Evolutionary conservation across 2,797 vertebrate genomes (phyloP).

Genomic region (Scarus forsteni): DNA sequence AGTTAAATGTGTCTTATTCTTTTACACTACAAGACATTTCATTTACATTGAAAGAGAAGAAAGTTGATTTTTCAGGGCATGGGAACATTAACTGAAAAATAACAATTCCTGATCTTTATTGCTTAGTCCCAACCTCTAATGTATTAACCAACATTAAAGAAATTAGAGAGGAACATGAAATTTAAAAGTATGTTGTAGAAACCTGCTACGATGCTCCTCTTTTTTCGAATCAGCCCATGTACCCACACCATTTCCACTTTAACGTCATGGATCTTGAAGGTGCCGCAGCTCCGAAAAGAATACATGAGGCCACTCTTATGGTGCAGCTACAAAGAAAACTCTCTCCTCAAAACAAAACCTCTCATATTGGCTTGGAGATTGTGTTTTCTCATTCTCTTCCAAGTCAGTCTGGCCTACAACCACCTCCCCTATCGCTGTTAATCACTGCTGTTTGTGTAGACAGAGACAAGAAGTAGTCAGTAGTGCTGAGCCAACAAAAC

Average conservation of each 20-base stretch:
- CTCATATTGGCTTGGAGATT: background rate
- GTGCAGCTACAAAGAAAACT: background rate
- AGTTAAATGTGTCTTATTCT: no score
- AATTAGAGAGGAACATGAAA: no score
- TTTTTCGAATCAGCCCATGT: background rate
- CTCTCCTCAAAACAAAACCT: background rate
- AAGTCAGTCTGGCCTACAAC: background rate
- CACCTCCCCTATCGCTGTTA: conserved; percentile 4
- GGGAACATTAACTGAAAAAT: no score
- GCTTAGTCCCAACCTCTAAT: no score
- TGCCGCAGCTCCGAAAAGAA: background rate
- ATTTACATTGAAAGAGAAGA: no score
- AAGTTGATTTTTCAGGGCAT: no score
- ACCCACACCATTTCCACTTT: background rate
- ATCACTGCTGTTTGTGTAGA: conserved; percentile 14
- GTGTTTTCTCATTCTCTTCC: conserved; percentile 8
- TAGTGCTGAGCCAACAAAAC: conserved; percentile 12
- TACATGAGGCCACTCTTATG: background rate
- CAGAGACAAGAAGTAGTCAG: conserved; percentile 6
- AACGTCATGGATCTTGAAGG: background rate
- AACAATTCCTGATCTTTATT: no score
- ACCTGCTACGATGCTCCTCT: no score
- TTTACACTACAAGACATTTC: no score
- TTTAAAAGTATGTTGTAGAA: no score
- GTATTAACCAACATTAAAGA: no score